These are phyloP conservation scores for Callionymus lyra DNA, from an alignment of 2,113 vertebrate genomes.

Conservation along the genomic window DNA sequence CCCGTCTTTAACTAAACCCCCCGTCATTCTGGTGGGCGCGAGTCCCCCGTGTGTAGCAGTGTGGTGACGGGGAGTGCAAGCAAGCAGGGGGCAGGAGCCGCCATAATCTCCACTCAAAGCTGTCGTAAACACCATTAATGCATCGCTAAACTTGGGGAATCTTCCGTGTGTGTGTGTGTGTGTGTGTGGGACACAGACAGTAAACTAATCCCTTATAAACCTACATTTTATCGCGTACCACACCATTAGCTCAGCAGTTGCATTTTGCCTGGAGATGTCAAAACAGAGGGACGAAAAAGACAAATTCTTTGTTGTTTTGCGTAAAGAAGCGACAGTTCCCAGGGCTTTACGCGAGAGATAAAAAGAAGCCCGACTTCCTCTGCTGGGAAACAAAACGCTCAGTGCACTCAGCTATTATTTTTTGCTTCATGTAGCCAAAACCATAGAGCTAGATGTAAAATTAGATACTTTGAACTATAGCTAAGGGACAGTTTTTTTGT, in stretches of 20 bases:
- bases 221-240: constrained; percentile 64
- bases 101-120: constrained; percentile 57
- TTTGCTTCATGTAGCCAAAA: constrained; percentile 11
- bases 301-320: constrained; percentile 41
- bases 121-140: constrained; percentile 68
- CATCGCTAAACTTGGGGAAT: constrained; percentile 63
- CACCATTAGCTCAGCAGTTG: constrained; percentile 54
- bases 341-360: constrained; percentile 34
- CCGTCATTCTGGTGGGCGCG: constrained; percentile 16
- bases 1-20: constrained; percentile 43
- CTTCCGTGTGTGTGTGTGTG: constrained; percentile 17
- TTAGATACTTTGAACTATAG: constrained; percentile 38
- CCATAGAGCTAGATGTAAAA: constrained; percentile 42
- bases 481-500: constrained; percentile 14
- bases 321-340: constrained; percentile 42
- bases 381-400: constrained; percentile 43
- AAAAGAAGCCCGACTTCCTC: constrained; percentile 49
- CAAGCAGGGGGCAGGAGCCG: constrained; percentile 10
- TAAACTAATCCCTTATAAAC: constrained; percentile 64
- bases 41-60: constrained; percentile 9
- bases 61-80: neutral
- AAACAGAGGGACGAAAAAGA: constrained; percentile 46
- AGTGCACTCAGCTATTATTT: constrained; percentile 17
- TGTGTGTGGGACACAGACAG: constrained; percentile 19
- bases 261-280: constrained; percentile 56